Evolutionary conservation across 2,113 vertebrate genomes (phyloP), one percentile per base, ranked within the genome.

Genomic region (Orientallactaga bullata): DNA sequence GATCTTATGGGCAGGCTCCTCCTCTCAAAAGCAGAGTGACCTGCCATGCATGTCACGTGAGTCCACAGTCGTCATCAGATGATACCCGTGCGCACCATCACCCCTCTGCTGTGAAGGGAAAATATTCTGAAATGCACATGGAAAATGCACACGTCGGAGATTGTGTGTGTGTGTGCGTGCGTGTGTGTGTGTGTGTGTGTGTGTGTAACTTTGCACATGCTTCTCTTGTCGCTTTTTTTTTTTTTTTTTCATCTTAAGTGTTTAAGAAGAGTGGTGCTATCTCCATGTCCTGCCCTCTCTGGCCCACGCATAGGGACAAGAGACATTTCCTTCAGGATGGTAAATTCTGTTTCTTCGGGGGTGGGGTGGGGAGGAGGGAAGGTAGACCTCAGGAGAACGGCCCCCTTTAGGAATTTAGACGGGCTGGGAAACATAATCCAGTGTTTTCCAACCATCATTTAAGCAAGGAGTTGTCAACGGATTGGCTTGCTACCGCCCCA

Each of bases 371-470:
- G 5, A 6, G 42, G 42, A 24, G 87, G 73, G 93, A 68, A 76
- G 80, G 69, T 3, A 42, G 80, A 72, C 72, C 95, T 84, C 71
- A 0, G 65, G 93, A 83, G 84, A 93, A 76, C 28, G 91, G 80
- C 84, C 71, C 85, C 91, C 92, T 51, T 80, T 68, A 96, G 94
- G 95, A 94, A 90, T 95, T 92, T 69, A 37, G 61, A 89, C 92
- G 23, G 39, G 89, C 95, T 83, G 91, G 87, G 94, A 95, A 96
- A 96, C 79, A 93, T 63, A 94, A 95, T 94, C 94, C 93, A 66
- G 89, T 89, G 90, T 95, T 94, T 94, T 94, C 79, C 91, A 95
- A 95, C 80, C 93, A 96, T 95, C 96, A 84, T 95, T 96, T 94
- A 96, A 47, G 88, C 90, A 89, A 68, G 87, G 51, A 86, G 90